Evolutionary conservation across 2,888 invertebrate species (phyloP), one percentile per base, ranked within the genome.

Genomic region (Orthonevra nobilis): DNA sequence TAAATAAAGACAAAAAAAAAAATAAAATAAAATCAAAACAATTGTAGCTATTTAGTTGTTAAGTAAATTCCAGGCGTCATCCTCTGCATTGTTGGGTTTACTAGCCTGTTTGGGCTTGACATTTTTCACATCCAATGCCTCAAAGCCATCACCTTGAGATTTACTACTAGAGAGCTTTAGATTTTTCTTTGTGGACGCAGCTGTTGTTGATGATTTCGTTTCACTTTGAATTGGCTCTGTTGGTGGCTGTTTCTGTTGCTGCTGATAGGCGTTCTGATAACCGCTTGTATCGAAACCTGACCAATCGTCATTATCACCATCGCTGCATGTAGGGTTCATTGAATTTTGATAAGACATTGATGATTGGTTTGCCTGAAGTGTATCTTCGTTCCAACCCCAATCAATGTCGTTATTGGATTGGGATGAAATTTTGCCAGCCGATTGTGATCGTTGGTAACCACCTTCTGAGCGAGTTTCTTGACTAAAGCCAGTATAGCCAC

Each of bases 11-110:
- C n/a, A n/a, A n/a, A n/a, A n/a, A n/a, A n/a, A n/a, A n/a, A 64
- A 58, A 32, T 46, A 26, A 40, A 60, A 52, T 34, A 34, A 30
- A 61, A 20, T 23, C 36, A 54, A 58, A 72, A 34, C 17, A 60
- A 72, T 60, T 64, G 23, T n/a, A 40, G 20, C 32, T 70, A 52
- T 81, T 91, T 89, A 93, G 83, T 91, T 90, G 87, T 91, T 92
- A 81, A 92, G 86, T 85, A 91, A 90, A 84, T 91, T 90, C 92
- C 92, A 92, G 38, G 91, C 89, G 84, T 91, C 92, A 83, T 92
- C 92, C 82, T 92, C 92, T 56, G 90, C 90, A 86, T 89, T 91
- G 82, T 89, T 90, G 15, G 84, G 69, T 68, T 86, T 87, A 4
- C 38, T 58, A 20, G 48, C 44, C 12, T 82, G 23, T 77, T 85